Base-by-base conservation (phyloP, 2,888 invertebrate species). In the Pardosa pseudoannulata region DNA sequence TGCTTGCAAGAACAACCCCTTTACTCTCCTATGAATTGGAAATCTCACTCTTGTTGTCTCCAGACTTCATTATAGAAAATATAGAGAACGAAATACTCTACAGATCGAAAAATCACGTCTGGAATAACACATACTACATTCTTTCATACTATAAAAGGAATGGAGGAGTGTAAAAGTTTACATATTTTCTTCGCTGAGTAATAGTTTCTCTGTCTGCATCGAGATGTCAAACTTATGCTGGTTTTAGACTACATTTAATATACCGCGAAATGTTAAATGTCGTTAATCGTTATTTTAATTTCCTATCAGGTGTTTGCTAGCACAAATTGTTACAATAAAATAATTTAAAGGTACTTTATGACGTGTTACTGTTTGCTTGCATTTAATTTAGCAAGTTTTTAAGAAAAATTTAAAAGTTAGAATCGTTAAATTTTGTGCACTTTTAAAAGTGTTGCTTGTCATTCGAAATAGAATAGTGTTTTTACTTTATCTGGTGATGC, bases 161-260 rank as follows among this genome's bases (percentile, higher is more conserved):
- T 46, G 41, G 41, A 46, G 41, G 16, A 46, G 16, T 46, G 41
- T 46, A 46, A 46, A 46, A 46, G 41, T 46, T 46, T 2, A 46
- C 1, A 9, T 46, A 46, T 36, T 36, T 7, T 64, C 67, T 16
- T n/a, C 36, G n/a, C 9, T 32, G 36, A 67, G 36, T n/a, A n/a
- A 32, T 32, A 19, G 0, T 32, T 36, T 5, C 67, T n/a, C 16
- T 13, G 41, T 31, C 29, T 7, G 19, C 19, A 41, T 73, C 72
- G 72, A 73, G 56, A 56, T 56, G 72, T 56, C 72, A 56, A 73
- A 73, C 5, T 27, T 16, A n/a, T 73, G 72, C 72, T 73, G 72
- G 72, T 73, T 73, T n/a, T n/a, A 16, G 36, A 36, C 36, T 11
- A 11, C 36, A 5, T 11, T 36, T 36, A 36, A 36, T 7, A 36